Conservation (phyloP, 2,888 invertebrate genomes). For the Trachelus troglodyta region DNA sequence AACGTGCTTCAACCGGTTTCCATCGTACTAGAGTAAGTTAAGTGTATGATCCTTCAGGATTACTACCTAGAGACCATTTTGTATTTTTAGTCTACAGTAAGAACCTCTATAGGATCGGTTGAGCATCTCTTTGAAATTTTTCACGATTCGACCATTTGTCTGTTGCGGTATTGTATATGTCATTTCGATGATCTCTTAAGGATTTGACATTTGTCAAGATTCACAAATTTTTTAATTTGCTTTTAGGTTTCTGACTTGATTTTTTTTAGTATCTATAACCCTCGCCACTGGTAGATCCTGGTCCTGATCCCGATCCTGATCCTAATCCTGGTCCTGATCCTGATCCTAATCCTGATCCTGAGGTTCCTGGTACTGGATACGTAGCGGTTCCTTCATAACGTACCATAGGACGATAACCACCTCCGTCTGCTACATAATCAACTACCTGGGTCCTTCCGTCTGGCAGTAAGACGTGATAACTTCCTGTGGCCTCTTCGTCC, state of each 20-base stretch:
- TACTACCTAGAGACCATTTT: not conserved
- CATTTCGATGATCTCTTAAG: too few species aligned
- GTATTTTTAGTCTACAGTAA: not conserved
- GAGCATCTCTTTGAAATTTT: not conserved
- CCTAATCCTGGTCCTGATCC: not conserved
- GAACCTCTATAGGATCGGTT: not conserved
- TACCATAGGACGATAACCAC: conserved; percentile 74
- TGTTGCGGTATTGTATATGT: not conserved
- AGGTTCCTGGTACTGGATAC: conserved; percentile 49
- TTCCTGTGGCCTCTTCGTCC: conserved; percentile 74
- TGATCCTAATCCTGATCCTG: not conserved
- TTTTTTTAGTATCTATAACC: conserved; percentile 52
- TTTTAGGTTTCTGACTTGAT: too few species aligned
- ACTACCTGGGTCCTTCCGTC: conserved; percentile 75
- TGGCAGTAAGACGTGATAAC: conserved; percentile 74
- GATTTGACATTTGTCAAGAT: too few species aligned
- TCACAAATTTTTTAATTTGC: too few species aligned
- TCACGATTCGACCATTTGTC: not conserved
- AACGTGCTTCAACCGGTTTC: not conserved
- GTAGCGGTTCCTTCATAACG: conserved; percentile 65
- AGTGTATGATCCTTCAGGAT: not conserved
- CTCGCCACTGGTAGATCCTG: conserved; percentile 33
- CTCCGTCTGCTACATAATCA: conserved; percentile 74
- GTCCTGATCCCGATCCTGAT: too few species aligned
- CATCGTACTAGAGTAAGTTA: not conserved